These are phyloP conservation scores for Monomorium pharaonis DNA, from an alignment of 1,140 invertebrate genomes.

Conservation along the genomic window DNA sequence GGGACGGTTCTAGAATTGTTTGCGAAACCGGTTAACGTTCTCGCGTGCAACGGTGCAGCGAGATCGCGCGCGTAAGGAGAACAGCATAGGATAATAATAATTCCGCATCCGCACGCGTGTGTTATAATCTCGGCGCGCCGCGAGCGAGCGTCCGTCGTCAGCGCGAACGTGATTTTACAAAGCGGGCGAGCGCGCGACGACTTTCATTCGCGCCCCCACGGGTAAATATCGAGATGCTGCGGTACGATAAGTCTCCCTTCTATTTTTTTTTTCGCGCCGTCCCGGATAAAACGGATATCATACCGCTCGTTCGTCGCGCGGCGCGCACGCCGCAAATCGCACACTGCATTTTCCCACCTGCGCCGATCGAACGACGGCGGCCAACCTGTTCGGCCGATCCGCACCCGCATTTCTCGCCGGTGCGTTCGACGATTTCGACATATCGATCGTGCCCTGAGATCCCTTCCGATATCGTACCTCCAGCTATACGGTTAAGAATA, in stretches of 20 bases:
- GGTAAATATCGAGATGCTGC: slow-evolving; percentile 14
- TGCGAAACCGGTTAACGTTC: slow-evolving; percentile 46
- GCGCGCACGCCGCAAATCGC: slow-evolving; percentile 9
- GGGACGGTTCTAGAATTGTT: slow-evolving; percentile 30
- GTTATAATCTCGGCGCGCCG: slow-evolving; percentile 5
- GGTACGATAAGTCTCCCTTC: slow-evolving; percentile 10
- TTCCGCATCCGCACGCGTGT: slow-evolving; percentile 47
- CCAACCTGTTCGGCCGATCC: slow-evolving; percentile 12
- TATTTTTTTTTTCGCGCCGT: slow-evolving; percentile 1
- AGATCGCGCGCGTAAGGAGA: slow-evolving; percentile 39
- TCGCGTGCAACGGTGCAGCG: slow-evolving; percentile 35
- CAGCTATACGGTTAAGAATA: not conserved
- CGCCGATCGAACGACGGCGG: not conserved
- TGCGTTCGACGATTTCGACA: slow-evolving; percentile 29
- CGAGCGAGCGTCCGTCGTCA: not conserved
- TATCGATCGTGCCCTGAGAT: not conserved
- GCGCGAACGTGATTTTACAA: slow-evolving; percentile 1
- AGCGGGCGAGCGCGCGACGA: not conserved
- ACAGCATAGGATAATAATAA: slow-evolving; percentile 47
- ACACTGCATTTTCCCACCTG: slow-evolving; percentile 35
- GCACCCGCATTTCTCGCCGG: slow-evolving; percentile 25
- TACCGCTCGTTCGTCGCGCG: not conserved
- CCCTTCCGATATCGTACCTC: not conserved
- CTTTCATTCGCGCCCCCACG: slow-evolving; percentile 38
- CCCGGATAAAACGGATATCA: slow-evolving; percentile 29